A percentile compares a stretch with the other conserved stretches of the same genome.
Conservation (phyloP, 2,888 invertebrate species). For the Dicyrtomina minuta region DNA sequence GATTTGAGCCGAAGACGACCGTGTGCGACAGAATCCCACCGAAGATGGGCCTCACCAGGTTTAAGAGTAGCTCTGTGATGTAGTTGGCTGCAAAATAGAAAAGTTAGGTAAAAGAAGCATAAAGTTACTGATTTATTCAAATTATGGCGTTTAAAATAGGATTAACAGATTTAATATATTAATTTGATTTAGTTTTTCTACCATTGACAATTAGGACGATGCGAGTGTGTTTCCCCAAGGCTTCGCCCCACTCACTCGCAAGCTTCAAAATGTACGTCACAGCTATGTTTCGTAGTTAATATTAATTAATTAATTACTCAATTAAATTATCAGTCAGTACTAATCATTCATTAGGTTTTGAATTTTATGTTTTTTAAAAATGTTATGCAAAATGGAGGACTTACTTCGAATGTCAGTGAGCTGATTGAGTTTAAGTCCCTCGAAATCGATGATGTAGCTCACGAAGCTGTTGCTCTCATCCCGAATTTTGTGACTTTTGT, state of each 20-base stretch:
- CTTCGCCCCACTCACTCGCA: neutral
- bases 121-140: too few species aligned
- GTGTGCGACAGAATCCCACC: too few species aligned
- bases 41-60: slow-evolving; percentile 8
- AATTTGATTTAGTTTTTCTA: neutral
- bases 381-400: too few species aligned
- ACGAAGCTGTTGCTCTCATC: neutral
- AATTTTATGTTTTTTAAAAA: too few species aligned
- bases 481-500: neutral
- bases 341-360: too few species aligned
- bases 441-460: slow-evolving; percentile 6
- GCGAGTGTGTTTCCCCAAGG: neutral
- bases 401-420: slow-evolving; percentile 13
- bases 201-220: neutral
- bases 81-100: neutral
- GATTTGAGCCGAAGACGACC: too few species aligned
- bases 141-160: too few species aligned
- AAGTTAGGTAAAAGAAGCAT: neutral
- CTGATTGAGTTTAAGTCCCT: slow-evolving; percentile 7
- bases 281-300: too few species aligned
- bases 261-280: slow-evolving; percentile 2
- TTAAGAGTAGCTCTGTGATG: neutral
- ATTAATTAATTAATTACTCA: too few species aligned
- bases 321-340: too few species aligned
- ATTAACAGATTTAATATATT: neutral